These are phyloP conservation scores for Agapornis roseicollis DNA, from an alignment of 2,113 vertebrate genomes.

Conservation along the genomic window DNA sequence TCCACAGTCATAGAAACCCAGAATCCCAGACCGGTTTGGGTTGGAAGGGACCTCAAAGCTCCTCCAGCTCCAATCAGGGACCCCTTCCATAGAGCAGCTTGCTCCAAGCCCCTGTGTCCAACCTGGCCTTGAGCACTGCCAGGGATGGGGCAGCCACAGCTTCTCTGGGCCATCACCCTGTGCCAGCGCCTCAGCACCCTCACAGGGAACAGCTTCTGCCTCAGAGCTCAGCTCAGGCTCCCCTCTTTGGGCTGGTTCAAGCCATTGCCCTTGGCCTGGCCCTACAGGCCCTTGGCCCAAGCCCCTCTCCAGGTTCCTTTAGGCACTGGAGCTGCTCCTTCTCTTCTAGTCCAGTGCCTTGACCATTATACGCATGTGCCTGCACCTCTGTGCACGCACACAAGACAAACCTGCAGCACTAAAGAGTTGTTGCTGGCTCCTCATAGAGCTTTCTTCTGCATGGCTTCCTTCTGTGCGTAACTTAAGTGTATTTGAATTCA, in stretches of 20 bases:
- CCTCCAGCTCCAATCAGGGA: background rate
- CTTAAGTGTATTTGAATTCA: background rate
- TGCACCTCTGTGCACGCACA: background rate
- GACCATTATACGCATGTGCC: background rate
- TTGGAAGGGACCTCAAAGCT: background rate
- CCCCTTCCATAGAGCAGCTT: background rate
- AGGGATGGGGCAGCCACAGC: too few relatives aligned
- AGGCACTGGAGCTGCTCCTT: background rate
- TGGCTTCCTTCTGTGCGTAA: background rate
- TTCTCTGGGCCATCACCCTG: too few relatives aligned
- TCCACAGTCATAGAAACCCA: background rate
- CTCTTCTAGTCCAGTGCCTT: background rate
- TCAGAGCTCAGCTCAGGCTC: too few relatives aligned
- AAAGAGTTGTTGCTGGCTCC: background rate
- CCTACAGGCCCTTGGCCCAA: background rate
- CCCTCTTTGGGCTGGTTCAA: background rate
- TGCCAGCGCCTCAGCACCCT: too few relatives aligned
- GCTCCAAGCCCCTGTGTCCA: background rate
- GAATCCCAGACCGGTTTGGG: background rate
- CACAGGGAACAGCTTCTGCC: too few relatives aligned
- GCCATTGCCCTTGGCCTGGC: background rate
- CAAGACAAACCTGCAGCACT: conserved; percentile 1
- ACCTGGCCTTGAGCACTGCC: too few relatives aligned
- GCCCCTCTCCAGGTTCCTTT: background rate
- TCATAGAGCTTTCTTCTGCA: background rate